Evolutionary conservation across 2,888 invertebrate genomes (phyloP), one percentile per base, ranked within the genome.

Genomic region (Aspidiotus rigidus): DNA sequence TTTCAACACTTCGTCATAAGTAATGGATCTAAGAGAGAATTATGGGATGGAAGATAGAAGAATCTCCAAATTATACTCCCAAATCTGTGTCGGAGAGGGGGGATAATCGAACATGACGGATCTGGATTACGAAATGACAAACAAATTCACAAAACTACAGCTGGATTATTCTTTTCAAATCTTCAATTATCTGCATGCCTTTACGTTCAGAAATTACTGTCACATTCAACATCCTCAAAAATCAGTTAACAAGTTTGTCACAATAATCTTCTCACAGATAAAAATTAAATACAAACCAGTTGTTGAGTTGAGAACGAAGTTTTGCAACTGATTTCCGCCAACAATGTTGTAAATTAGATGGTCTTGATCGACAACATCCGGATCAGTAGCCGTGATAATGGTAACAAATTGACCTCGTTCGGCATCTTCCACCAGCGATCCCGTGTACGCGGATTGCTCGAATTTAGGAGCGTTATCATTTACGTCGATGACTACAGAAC

Each of bases 381-480:
- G 86, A 81, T 96, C 95, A 78, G 88, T 89, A 0, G 95, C 96
- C 44, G 87, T 86, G 13, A 92, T 89, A 75, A 92, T 86, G 41
- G 90, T 90, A 57, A 96, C 88, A 77, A 91, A 90, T 79, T 91
- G 90, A 71, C 92, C 93, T 71, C 93, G 83, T 75, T 85, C 84
- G 55, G 92, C 93, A 77, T 89, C 87, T 74, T 87, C 85, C 54
- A 91, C 91, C 70, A 94, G 81, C 64, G 83, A 83, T 77, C 88
- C 89, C 67, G 85, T 83, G 78, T 93, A 89, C 41, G 90, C 86
- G 16, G 84, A 82, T 75, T 90, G 88, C 77, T 92, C 90, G 80
- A 93, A 88, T 76, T 85, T 85, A 39, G 95, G 95, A 62, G 90
- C 84, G 77, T 90, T 91, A 80, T 96, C 95, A 79, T 95, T 95